Percentiles rank a stretch among this genome's conserved stretches.
Conservation (phyloP, 2,113 vertebrate genomes). For the Prunella himalayana region DNA sequence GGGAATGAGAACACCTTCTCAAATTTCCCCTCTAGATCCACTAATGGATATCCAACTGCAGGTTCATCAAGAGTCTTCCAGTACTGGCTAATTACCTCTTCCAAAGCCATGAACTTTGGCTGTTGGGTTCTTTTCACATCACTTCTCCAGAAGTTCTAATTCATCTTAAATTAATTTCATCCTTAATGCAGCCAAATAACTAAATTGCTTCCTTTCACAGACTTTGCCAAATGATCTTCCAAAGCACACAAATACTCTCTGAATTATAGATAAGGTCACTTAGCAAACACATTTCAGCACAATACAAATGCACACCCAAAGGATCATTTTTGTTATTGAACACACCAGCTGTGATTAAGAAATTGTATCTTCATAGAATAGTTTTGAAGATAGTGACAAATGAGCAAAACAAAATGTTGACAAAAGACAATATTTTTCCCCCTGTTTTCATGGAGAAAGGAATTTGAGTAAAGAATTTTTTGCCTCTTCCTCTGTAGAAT, state of each 20-base stretch:
- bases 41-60: background rate
- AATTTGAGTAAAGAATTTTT: background rate
- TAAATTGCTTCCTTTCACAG: conserved; percentile 16
- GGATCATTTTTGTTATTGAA: background rate
- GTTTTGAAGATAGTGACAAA: background rate
- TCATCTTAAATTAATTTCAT: conserved; percentile 8
- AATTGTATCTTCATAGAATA: background rate
- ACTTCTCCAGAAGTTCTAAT: background rate
- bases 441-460: background rate
- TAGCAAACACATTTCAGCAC: background rate
- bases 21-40: background rate
- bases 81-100: background rate
- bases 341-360: background rate
- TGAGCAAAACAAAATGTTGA: background rate
- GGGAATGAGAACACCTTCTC: background rate
- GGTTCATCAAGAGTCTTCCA: background rate
- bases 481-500: background rate
- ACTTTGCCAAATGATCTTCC: conserved; percentile 10
- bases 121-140: background rate
- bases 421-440: background rate
- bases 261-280: conserved; percentile 1
- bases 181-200: background rate
- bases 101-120: background rate
- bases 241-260: background rate
- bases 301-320: background rate